Percentiles rank a stretch among this genome's conserved stretches.
phyloP scores from a whole-genome alignment of 2,113 vertebrate genomes.

The Lepus europaeus region DNA sequence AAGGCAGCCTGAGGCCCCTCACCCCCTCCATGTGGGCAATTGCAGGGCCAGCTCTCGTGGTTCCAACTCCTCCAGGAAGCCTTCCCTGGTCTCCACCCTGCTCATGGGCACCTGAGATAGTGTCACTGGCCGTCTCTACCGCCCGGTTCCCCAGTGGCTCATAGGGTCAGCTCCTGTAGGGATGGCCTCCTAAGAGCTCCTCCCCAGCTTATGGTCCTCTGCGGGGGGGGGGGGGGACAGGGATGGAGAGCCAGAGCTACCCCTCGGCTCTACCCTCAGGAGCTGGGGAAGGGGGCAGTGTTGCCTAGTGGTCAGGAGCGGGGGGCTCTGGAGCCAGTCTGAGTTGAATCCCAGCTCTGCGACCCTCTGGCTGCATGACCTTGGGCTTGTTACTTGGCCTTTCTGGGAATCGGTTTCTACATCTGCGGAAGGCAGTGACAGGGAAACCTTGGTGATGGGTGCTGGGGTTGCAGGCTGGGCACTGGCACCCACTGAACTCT shows the following conservation, averaged over 20 bases:
- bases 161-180: not conserved
- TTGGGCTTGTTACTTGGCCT: not conserved
- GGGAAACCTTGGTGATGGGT: no score
- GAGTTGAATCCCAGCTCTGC: not conserved
- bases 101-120: not conserved
- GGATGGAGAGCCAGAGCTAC: not conserved
- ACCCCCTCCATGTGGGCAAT: not conserved
- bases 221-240: no score
- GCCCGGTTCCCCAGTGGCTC: not conserved
- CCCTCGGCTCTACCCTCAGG: not conserved
- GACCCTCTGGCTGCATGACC: constrained; percentile 43
- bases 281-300: not conserved
- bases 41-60: not conserved
- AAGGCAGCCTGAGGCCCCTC: not conserved
- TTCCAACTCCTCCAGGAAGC: not conserved
- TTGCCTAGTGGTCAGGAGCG: no score
- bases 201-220: not conserved
- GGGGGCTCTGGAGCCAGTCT: not conserved
- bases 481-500: not conserved
- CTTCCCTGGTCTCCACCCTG: not conserved
- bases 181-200: not conserved
- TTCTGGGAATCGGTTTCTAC: constrained; percentile 12
- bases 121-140: not conserved
- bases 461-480: not conserved
- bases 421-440: not conserved